Evolutionary conservation across 2,888 invertebrate species (phyloP).

Genomic region (Coremacera marginata): DNA sequence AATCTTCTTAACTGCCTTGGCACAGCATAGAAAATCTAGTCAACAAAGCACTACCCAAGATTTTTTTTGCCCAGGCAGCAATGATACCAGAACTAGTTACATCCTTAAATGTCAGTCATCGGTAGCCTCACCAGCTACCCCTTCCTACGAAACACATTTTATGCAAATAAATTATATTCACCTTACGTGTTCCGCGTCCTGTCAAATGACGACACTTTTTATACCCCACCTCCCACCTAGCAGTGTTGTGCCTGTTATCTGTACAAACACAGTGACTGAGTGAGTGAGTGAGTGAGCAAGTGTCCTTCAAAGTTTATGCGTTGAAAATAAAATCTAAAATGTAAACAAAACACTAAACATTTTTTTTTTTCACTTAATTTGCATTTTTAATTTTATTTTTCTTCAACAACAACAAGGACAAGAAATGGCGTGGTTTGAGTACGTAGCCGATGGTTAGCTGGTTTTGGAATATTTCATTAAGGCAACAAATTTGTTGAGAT

Average conservation of each 20-base stretch:
- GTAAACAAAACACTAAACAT: constrained; percentile 25
- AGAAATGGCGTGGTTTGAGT: no score
- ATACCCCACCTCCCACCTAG: background rate
- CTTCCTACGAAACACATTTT: background rate
- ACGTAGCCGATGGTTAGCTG: no score
- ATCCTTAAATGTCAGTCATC: no score
- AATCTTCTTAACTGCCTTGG: no score
- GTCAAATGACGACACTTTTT: background rate
- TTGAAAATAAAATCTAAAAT: constrained; percentile 13
- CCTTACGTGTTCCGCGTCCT: background rate
- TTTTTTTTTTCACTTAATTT: constrained; percentile 39
- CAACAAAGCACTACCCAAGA: no score
- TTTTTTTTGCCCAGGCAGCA: no score
- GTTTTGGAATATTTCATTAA: no score
- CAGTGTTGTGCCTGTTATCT: background rate
- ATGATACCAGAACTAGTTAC: background rate
- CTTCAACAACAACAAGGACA: no score
- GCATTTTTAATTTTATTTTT: constrained; percentile 41
- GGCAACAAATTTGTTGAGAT: no score
- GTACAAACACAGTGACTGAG: background rate
- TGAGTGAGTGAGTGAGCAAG: no score
- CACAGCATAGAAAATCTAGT: no score
- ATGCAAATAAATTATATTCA: constrained; percentile 26
- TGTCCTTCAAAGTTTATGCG: constrained; percentile 17
- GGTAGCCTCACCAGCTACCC: background rate